Conservation (phyloP, 2,888 invertebrate genomes). For the Leptopterna dolabrata region DNA sequence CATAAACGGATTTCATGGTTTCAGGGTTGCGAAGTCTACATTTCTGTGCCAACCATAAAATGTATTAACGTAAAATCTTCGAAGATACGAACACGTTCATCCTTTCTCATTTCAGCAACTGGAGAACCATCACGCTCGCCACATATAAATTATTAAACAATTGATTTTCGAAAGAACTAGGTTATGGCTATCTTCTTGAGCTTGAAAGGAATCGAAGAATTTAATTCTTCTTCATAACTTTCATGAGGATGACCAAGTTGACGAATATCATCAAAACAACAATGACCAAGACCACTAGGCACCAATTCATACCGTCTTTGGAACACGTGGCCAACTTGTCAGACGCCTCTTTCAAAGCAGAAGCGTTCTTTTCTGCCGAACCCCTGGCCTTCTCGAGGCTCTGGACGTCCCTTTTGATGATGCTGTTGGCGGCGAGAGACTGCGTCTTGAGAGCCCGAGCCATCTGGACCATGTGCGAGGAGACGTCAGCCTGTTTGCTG, state of each 20-base stretch:
- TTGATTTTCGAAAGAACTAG: too few relatives aligned
- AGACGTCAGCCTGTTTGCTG: background rate
- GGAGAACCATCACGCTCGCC: too few relatives aligned
- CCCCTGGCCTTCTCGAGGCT: background rate
- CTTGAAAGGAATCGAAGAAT: background rate
- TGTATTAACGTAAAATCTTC: too few relatives aligned
- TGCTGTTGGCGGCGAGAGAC: constrained; percentile 5
- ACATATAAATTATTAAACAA: too few relatives aligned
- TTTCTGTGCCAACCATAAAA: too few relatives aligned
- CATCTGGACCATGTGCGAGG: constrained; percentile 20
- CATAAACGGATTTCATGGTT: too few relatives aligned
- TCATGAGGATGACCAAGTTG: constrained; percentile 32
- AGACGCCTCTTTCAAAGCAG: background rate
- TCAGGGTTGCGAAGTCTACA: too few relatives aligned
- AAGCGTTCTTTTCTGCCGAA: background rate
- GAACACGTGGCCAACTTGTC: background rate
- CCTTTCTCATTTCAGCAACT: too few relatives aligned
- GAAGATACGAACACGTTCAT: too few relatives aligned
- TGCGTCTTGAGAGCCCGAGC: constrained; percentile 15
- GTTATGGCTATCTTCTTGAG: too few relatives aligned
- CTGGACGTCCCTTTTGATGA: constrained; percentile 30
- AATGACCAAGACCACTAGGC: constrained; percentile 1
- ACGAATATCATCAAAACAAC: constrained; percentile 37
- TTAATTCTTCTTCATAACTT: constrained; percentile 25
- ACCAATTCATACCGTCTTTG: constrained; percentile 29